Base-by-base conservation (phyloP, 2,113 vertebrate species). In the Elanus axillaris region DNA sequence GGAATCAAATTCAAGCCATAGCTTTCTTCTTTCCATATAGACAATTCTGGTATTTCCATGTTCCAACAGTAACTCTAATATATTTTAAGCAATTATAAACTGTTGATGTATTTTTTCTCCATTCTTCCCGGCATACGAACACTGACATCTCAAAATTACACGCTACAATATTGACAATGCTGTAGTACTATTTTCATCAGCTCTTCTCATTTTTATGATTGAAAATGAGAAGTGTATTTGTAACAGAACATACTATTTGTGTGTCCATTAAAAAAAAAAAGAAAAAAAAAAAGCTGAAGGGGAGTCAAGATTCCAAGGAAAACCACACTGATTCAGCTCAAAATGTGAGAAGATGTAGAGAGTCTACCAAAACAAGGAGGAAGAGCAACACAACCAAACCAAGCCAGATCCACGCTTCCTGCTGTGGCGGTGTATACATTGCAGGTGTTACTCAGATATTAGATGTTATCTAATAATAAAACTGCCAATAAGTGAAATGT, bases 401-500 rank as follows among this genome's bases (percentile, higher is more conserved):
- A 21, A 81, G 59, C 16, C 27, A 85, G 47, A 63, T 36, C 18
- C 14, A 25, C 9, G 15, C 20, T 36, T 29, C 26, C 74, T 69
- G 4, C 74, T 55, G 5, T 20, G 29, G 59, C 27, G 9, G 20
- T 6, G 7, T 23, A 1, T 19, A 31, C 18, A 10, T 31, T 63
- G 17, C 15, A 80, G 20, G 38, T 5, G 0, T 29, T 81, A 40
- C 32, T 69, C 12, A 22, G 38, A 6, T 36, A 45, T 68, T 64
- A 36, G 48, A 68, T 14, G 12, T 1, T 34, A n/a, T 16, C 53
- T 27, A 71, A 4, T 68, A 48, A 52, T 3, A 66, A 53, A 42
- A 53, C 5, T 56, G 31, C 16, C 27, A 6, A 3, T 72, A 38
- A 0, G 2, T 43, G 59, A 80, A 76, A 47, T 1, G 6, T 18